Conservation (phyloP, 2,888 invertebrate genomes). For the Kuschelorhynchus macadamiae region DNA sequence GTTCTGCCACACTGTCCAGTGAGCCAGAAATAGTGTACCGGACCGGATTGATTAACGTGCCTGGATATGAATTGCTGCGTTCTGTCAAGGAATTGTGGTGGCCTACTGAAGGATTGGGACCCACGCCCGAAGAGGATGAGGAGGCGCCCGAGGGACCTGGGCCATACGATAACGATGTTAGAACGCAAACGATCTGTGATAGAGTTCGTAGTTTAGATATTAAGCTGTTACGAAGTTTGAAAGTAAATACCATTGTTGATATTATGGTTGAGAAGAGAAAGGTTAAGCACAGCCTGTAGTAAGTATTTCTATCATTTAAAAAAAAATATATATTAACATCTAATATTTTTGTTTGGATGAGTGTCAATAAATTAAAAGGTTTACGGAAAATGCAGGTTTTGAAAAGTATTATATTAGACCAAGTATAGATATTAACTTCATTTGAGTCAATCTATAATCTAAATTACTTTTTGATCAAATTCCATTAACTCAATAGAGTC, state of each 20-base stretch:
- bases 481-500: no score
- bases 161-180: conserved; percentile 24
- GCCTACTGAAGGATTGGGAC: conserved; percentile 45
- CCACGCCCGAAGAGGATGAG: conserved; percentile 32
- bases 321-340: no score
- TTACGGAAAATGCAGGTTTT: no score
- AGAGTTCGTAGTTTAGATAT: conserved; percentile 79
- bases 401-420: no score
- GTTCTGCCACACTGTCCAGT: conserved; percentile 82
- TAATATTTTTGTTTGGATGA: no score
- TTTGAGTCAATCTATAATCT: no score
- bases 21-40: conserved; percentile 82
- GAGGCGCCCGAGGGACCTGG: conserved; percentile 36
- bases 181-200: conserved; percentile 69
- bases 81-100: conserved; percentile 69
- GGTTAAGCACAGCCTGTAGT: conserved; percentile 86
- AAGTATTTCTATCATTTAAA: conserved; percentile 63
- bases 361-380: no score
- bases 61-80: conserved; percentile 26
- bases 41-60: conserved; percentile 66
- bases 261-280: conserved; percentile 90
- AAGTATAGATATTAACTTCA: no score
- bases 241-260: conserved; percentile 82
- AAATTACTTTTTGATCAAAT: no score
- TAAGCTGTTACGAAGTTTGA: conserved; percentile 77